Base-by-base conservation (phyloP, 2,888 invertebrate genomes). In the Eurois occulta region DNA sequence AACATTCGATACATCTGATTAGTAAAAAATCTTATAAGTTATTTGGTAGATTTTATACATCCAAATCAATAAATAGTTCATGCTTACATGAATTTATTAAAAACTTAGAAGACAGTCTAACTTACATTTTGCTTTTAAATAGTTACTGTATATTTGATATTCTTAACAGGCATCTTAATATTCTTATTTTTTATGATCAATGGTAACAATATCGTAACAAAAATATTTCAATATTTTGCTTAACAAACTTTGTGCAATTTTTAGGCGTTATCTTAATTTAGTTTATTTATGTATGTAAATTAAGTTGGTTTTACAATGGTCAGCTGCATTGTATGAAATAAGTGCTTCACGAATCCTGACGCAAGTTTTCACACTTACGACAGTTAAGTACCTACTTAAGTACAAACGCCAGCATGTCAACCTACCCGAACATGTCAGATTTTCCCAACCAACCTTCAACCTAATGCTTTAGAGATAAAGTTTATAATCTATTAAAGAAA, bases 1-100 rank as follows among this genome's bases (percentile, higher is more conserved):
- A 87, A 88, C 87, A 85, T 86, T 70, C 70, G 77, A 86, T 88
- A 87, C 80, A 81, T 80, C 75, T 68, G 78, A 78, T 74, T 70
- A 88, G 78, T 85, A 85, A 75, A 86, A 87, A 88, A 83, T 77
- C 78, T 86, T 76, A n/a, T n/a, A n/a, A n/a, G n/a, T n/a, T n/a
- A 77, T 38, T 48, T 60, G 58, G 18, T 67, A 70, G 71, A 71
- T 78, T 70, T 78, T 70, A 83, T 46, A 84, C 65, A 77, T 76
- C 64, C 24, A 86, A 86, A 78, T 70, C 58, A 78, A 83, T 78
- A 80, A 62, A 64, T 77, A 82, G 58, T 83, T 35, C 60, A 62
- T 62, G 35, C 5, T 35, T 62, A 35, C 62, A 87, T 67, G 72
- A 65, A 41, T 65, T 65, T 67, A 55, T 74, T 69, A 65, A 41